Base-by-base conservation (phyloP, 1,140 invertebrate species). In the Megalopta genalis region DNA sequence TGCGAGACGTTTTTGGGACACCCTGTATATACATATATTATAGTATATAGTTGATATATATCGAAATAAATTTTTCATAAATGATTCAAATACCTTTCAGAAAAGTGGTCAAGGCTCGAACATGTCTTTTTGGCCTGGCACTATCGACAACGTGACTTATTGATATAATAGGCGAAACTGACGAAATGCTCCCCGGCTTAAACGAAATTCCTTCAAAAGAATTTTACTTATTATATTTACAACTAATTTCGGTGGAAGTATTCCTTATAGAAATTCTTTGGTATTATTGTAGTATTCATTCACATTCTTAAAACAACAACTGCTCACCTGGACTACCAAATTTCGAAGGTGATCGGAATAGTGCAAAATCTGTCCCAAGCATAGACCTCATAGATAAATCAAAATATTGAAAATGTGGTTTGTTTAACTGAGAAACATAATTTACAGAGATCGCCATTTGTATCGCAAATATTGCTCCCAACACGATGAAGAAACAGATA, bases 401-500 rank as follows among this genome's bases (percentile, higher is more conserved):
- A 14, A 14, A 25, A 7, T 87, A 82, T 18, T 83, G 62, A 42
- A 88, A 87, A 27, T 80, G 82, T 14, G 90, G 89, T 62, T 81
- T 86, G 16, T 89, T 83, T 12, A 87, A 69, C 16, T 82, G 57
- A 1, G 77, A 63, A 21, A 86, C 80, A 2, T 89, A 87, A 9
- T 81, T 49, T 7, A 91, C 63, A 8, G 88, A 88, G 10, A 91
- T 67, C 86, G 86, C 90, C 83, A 93, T 84, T 87, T 92, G 89
- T 0, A 91, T 32, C 2, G 95, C 94, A 86, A 98, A 98, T 79
- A 98, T 92, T 1, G 95, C 93, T 54, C 96, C 96, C 83, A 98
- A 93, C 39, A 95, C 94, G 9, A 94, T 92, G 90, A 97, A 98
- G 92, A 98, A 98, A 81, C 97, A 95, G 9, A 94, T 21, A 91